phyloP scores from a whole-genome alignment of 1,140 invertebrate genomes.

The Drosophila busckii region DNA sequence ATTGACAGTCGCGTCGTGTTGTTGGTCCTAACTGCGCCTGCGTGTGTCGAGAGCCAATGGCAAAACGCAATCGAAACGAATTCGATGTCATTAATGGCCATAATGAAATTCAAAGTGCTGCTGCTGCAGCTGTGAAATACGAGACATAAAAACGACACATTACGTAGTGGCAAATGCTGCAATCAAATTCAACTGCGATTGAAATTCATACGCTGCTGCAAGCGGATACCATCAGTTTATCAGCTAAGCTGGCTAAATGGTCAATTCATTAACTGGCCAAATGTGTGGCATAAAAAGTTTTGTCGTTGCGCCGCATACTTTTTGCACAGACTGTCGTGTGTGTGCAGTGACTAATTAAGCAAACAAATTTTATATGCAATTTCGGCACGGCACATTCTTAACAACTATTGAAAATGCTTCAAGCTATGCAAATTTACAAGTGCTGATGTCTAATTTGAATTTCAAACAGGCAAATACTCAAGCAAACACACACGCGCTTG shows the following conservation, averaged over 20 bases:
- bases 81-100: slow-evolving; percentile 8
- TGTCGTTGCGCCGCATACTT: neutral
- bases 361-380: slow-evolving; percentile 51
- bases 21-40: slow-evolving; percentile 24
- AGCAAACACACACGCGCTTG: slow-evolving; percentile 1
- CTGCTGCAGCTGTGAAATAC: slow-evolving; percentile 27
- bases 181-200: slow-evolving; percentile 43
- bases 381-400: slow-evolving; percentile 56
- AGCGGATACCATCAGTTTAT: slow-evolving; percentile 37
- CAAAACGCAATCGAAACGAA: slow-evolving; percentile 41
- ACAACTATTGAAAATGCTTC: slow-evolving; percentile 49
- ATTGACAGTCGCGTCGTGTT: slow-evolving; percentile 46
- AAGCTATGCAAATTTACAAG: slow-evolving; percentile 71
- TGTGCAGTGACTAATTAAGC: slow-evolving; percentile 58
- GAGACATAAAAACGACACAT: slow-evolving; percentile 44
- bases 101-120: slow-evolving; percentile 50
- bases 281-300: slow-evolving; percentile 10
- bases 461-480: slow-evolving; percentile 53
- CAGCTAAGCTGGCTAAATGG: slow-evolving; percentile 13
- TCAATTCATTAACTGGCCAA: slow-evolving; percentile 30
- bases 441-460: slow-evolving; percentile 74
- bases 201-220: slow-evolving; percentile 31
- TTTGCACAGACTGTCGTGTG: slow-evolving; percentile 25
- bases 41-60: slow-evolving; percentile 29
- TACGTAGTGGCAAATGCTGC: slow-evolving; percentile 34